Evolutionary conservation across 2,113 vertebrate genomes (phyloP).

Genomic region (Nothoprocta pentlandii): DNA sequence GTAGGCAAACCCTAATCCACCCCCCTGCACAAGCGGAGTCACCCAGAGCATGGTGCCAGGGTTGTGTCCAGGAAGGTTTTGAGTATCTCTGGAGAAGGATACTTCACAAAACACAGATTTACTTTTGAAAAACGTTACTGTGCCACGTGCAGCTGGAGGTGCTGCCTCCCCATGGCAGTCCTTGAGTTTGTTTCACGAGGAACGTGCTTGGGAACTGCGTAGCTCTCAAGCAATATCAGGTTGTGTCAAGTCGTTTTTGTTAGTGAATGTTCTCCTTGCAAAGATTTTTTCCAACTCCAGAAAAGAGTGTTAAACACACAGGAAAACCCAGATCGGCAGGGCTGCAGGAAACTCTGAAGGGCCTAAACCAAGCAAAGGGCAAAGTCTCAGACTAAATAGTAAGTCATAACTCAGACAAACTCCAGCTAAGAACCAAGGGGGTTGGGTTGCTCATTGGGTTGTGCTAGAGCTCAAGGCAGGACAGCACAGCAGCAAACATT

Average conservation of each 20-base stretch:
- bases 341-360: not conserved
- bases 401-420: not conserved
- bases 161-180: not conserved
- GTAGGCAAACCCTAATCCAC: too few species aligned
- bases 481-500: fast-evolving
- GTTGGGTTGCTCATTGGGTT: not conserved
- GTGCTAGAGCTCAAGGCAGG: fast-evolving
- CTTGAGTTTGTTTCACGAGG: not conserved
- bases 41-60: too few species aligned
- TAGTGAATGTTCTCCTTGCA: not conserved
- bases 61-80: too few species aligned
- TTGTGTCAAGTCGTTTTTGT: not conserved
- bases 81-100: too few species aligned
- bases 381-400: not conserved
- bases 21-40: too few species aligned
- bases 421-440: not conserved
- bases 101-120: not conserved
- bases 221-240: not conserved
- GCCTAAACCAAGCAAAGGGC: not conserved
- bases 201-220: not conserved
- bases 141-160: not conserved
- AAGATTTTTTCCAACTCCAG: not conserved
- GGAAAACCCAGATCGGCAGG: not conserved
- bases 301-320: not conserved
- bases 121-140: not conserved